Percentiles rank a stretch among this genome's conserved stretches.
Evolutionary conservation across 2,888 invertebrate genomes (phyloP).

Genomic region (Eustalomyia histrio): DNA sequence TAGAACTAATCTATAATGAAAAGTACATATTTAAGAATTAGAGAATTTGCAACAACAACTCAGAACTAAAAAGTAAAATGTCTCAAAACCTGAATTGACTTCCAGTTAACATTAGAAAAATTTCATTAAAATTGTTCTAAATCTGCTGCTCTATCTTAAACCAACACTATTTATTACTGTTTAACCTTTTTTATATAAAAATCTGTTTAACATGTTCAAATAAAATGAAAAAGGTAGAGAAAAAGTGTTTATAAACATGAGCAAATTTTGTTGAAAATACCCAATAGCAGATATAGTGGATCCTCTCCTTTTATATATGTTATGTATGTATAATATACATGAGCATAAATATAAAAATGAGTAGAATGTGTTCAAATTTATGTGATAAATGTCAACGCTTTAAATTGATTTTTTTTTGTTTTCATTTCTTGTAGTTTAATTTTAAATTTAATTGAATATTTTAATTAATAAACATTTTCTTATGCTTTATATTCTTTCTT

Average conservation of each 20-base stretch:
- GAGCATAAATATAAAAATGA: too few relatives aligned
- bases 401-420: constrained; percentile 48
- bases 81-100: too few relatives aligned
- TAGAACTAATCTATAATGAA: too few relatives aligned
- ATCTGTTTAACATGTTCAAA: constrained; percentile 65
- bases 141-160: constrained; percentile 11
- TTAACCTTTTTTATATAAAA: constrained; percentile 67
- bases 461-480: constrained; percentile 31
- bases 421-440: constrained; percentile 4
- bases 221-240: constrained; percentile 5
- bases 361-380: constrained; percentile 64
- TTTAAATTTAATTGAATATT: constrained; percentile 21
- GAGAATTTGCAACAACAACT: too few relatives aligned
- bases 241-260: constrained; percentile 22
- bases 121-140: too few relatives aligned
- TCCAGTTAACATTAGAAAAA: too few relatives aligned
- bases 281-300: constrained; percentile 29
- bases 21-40: too few relatives aligned
- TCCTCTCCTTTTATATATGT: constrained; percentile 18
- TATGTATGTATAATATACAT: neutral
- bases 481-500: constrained; percentile 10
- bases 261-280: constrained; percentile 15
- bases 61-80: too few relatives aligned
- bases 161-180: constrained; percentile 66
- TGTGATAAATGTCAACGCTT: constrained; percentile 66